Evolutionary conservation across 2,797 vertebrate genomes (phyloP), one percentile per base, ranked within the genome.

Genomic region (Hybognathus amarus): DNA sequence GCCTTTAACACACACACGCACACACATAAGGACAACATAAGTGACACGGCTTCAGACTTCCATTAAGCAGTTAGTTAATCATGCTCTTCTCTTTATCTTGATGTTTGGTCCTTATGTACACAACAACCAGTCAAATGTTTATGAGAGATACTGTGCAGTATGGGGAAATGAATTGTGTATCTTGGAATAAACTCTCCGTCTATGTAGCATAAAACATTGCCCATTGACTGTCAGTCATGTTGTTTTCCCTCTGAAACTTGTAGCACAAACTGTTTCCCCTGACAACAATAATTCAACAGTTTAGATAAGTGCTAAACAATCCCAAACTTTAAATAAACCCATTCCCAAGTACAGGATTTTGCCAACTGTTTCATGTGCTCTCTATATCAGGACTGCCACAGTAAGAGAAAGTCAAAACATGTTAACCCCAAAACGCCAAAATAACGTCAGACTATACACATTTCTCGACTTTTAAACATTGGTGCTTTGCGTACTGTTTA

Each of bases 251-350:
- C 74, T 83, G 86, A 85, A 88, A 91, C 89, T 87, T 81, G 77
- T 67, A 70, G 52, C 82, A 85, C 89, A 85, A 77, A 81, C 79
- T 71, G 64, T 88, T 91, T 88, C 84, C 79, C 84, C 42, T 83
- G 83, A 86, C 81, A 88, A 80, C 76, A 85, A 66, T 80, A 90
- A 91, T 89, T 91, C 87, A 92, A 74, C 83, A 87, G 89, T 93
- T 93, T 94, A 87, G 87, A 91, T 86, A 86, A 84, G 18, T 73
- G 80, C 83, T 88, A 91, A 93, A 92, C 89, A 90, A 85, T 88
- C 85, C 50, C 45, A 79, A 87, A 88, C 74, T 88, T 89, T 80
- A 91, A 92, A 93, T 93, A 92, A 93, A 93, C 91, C 91, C 20
- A 87, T 78, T 84, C 27, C 47, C 63, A 88, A 78, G 82, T 87